A percentile compares a stretch with the other conserved stretches of the same genome.
phyloP scores from a whole-genome alignment of 2,797 vertebrate genomes.

The Pipistrellus kuhlii region DNA sequence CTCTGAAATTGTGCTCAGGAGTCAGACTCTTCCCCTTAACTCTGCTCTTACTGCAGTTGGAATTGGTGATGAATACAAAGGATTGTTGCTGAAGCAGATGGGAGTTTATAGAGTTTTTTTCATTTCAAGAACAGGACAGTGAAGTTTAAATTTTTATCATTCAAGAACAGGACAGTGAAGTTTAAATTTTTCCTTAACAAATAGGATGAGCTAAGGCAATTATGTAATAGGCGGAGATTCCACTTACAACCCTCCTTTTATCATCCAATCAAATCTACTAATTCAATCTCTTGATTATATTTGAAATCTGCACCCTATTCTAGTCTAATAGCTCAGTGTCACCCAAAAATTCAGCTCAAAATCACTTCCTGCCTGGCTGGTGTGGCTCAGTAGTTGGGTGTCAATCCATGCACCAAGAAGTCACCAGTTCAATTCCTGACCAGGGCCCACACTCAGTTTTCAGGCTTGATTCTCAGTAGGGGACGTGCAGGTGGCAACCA shows the following conservation, averaged over 20 bases:
- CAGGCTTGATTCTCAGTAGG: too few species aligned
- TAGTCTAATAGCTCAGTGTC: background rate
- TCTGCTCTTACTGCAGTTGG: background rate
- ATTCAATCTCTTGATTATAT: background rate
- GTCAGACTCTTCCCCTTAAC: background rate
- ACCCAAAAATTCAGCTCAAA: background rate
- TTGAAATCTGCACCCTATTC: constrained; percentile 12
- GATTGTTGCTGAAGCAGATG: background rate
- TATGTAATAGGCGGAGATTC: background rate
- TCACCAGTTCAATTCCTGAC: background rate
- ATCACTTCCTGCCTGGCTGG: background rate
- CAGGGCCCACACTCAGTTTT: background rate
- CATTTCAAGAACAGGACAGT: background rate
- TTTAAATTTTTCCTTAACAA: constrained; percentile 15
- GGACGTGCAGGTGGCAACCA: too few species aligned
- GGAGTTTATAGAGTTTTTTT: background rate
- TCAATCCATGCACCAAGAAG: background rate
- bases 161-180: background rate
- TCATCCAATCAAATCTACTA: background rate
- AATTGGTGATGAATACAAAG: background rate
- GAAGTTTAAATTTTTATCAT: background rate
- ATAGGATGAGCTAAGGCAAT: background rate
- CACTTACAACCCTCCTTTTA: background rate
- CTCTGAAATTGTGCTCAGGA: constrained; percentile 9
- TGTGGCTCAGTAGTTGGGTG: background rate